Evolutionary conservation across 2,113 vertebrate species (phyloP), one percentile per base, ranked within the genome.

Genomic region (Globicephala melas): DNA sequence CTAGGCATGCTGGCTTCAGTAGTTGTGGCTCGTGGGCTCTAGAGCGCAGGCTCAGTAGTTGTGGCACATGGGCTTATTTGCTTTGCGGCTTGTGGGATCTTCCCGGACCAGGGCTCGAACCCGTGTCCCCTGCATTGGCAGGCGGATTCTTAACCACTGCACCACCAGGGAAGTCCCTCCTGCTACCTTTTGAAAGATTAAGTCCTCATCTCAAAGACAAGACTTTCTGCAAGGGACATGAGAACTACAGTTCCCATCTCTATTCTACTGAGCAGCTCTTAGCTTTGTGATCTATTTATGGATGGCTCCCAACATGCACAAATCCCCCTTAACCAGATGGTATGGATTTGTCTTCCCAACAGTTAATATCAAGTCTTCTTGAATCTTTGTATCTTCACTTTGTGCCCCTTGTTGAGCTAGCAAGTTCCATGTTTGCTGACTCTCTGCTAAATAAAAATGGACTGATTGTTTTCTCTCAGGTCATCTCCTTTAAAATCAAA

Each of bases 361-460:
- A 58, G 90, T 93, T 80, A 89, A 38, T 80, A 84, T 71, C 73
- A 83, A 82, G 28, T 65, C 36, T 86, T 81, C n/a, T 83, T 62
- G 26, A 90, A 93, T 71, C 21, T 81, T 81, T 67, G 21, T 60
- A 50, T 83, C 55, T 73, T 71, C 53, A 58, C 1, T 76, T 58
- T 93, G 62, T 83, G 53, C 58, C 44, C 60, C 58, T 74, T 71
- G n/a, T 87, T 82, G 36, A 95, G 38, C 33, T 82, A 93, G 53
- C 20, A 82, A 71, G 20, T 87, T 65, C 86, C 44, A n/a, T 90
- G 67, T 58, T 81, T 50, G 15, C 67, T 94, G 95, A 73, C n/a
- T 93, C n/a, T 55, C 53, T n/a, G 33, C 28, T 93, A 90, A 95
- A 67, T 91, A 87, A 93, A 97, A 95, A 81, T 71, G 7, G 10